Evolutionary conservation across 2,888 invertebrate species (phyloP).

Genomic region (Agonopterix arenella): DNA sequence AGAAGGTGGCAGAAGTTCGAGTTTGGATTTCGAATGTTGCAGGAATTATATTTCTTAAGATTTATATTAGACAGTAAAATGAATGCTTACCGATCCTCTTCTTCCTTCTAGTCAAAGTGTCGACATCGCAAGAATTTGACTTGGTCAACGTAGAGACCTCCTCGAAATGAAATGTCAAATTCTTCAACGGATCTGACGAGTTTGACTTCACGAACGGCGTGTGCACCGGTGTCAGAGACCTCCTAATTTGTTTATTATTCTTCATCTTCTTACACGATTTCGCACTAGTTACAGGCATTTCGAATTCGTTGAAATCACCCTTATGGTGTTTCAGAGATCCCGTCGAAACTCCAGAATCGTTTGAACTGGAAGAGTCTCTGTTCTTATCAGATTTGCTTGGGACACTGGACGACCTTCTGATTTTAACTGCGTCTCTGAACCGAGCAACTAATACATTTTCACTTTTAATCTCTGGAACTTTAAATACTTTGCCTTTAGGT

Average conservation of each 20-base stretch:
- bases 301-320: constrained; percentile 79
- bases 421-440: constrained; percentile 77
- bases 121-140: constrained; percentile 79
- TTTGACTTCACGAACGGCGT: constrained; percentile 78
- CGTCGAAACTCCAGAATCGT: constrained; percentile 83
- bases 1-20: background rate
- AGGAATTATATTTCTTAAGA: background rate
- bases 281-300: constrained; percentile 69
- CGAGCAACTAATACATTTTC: constrained; percentile 61
- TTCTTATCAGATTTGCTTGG: constrained; percentile 83
- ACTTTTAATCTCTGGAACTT: constrained; percentile 58
- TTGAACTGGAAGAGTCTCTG: constrained; percentile 82
- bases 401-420: constrained; percentile 81
- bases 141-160: constrained; percentile 77
- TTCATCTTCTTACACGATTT: constrained; percentile 63
- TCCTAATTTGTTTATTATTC: constrained; percentile 62
- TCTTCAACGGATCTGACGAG: constrained; percentile 79
- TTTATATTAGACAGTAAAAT: constrained; percentile 1
- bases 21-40: background rate
- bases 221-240: constrained; percentile 65
- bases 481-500: constrained; percentile 49
- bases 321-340: constrained; percentile 79
- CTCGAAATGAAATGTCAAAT: constrained; percentile 80
- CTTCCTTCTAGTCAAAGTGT: constrained; percentile 76
- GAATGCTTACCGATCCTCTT: constrained; percentile 51